Evolutionary conservation across 2,797 vertebrate genomes (phyloP), one percentile per base, ranked within the genome.

Genomic region (Xenentodon cancila): DNA sequence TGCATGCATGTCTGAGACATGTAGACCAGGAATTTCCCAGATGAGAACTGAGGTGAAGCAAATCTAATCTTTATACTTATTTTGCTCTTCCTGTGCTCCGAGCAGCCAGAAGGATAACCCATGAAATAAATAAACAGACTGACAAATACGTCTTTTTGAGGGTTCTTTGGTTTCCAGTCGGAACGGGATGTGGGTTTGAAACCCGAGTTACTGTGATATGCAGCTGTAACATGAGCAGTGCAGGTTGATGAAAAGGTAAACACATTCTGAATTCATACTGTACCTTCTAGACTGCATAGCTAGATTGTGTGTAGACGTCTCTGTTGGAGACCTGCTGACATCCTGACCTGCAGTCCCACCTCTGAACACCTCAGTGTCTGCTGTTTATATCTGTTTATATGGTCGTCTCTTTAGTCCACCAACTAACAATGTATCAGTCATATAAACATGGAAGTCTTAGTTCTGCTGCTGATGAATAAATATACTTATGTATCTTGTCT

Each of bases 111-210:
- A 82, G 68, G 73, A 67, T 32, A 75, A 80, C 77, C 78, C 56
- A 32, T 86, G 81, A 86, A 90, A 88, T 72, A 71, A 72, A 88
- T 73, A 71, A 84, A 82, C 64, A 67, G 73, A 75, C 74, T 64
- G 68, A 89, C 80, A 88, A 73, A 90, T 81, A 79, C 78, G 62
- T 68, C 77, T 84, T 89, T 90, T 40, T 90, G 72, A 89, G 73
- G 30, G 53, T 69, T 64, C 49, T 48, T 76, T 88, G 89, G 85
- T 86, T 71, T 73, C 12, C 60, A 66, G 71, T 84, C 61, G 53
- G 72, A 77, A 74, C 71, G 56, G 88, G 89, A 91, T 90, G 88
- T 92, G 85, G 88, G 75, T 84, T 88, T 72, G 71, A 81, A 84
- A 73, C 53, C 34, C 47, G 32, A 52, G 60, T 69, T 27, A 15